Conservation (phyloP, 2,888 invertebrate genomes). For the Cyclophora punctaria region DNA sequence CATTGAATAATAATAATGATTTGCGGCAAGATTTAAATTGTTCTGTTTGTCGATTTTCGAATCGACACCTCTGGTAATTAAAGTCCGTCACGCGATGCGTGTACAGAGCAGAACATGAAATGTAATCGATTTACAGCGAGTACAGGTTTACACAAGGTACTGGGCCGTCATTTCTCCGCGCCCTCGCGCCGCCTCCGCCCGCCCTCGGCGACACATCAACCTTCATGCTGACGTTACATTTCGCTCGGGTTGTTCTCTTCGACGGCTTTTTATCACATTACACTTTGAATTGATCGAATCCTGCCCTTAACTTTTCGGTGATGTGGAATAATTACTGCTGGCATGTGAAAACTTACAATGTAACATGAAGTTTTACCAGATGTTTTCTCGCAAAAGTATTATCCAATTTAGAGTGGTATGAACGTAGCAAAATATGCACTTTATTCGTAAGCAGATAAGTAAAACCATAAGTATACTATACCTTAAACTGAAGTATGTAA, state of each 20-base stretch:
- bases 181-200: conserved; percentile 24
- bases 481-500: too few relatives aligned
- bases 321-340: conserved; percentile 61
- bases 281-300: conserved; percentile 50
- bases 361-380: too few relatives aligned
- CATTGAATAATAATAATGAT: conserved; percentile 59
- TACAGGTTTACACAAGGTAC: conserved; percentile 45
- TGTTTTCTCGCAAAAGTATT: too few relatives aligned
- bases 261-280: conserved; percentile 50
- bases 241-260: conserved; percentile 45
- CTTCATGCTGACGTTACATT: conserved; percentile 53
- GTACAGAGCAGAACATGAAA: conserved; percentile 47
- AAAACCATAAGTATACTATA: too few relatives aligned
- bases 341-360: conserved; percentile 37
- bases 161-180: conserved; percentile 47
- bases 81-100: conserved; percentile 62
- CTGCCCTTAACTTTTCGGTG: conserved; percentile 61
- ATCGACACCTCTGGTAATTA: conserved; percentile 71
- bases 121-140: conserved; percentile 61
- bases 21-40: conserved; percentile 51
- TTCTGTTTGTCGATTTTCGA: conserved; percentile 58
- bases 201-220: conserved; percentile 48
- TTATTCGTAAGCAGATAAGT: too few relatives aligned
- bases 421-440: too few relatives aligned
- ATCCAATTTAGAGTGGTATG: too few relatives aligned